These are phyloP conservation scores for Parnassius apollo DNA, from an alignment of 2,888 invertebrate species.

Conservation along the genomic window DNA sequence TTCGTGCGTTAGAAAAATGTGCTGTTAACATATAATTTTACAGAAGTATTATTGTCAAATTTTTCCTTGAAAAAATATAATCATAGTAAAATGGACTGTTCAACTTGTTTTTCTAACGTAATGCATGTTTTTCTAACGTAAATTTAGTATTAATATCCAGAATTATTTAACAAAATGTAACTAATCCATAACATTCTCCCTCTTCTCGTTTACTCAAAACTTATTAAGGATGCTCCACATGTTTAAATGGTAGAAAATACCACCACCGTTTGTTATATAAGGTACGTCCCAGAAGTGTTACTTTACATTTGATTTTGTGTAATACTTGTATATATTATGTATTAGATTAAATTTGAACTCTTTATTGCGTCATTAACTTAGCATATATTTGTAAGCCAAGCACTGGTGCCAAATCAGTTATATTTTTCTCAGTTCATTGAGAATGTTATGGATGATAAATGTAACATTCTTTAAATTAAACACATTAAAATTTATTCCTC, in stretches of 20 bases:
- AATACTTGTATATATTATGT: conserved; percentile 64
- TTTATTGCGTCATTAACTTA: conserved; percentile 64
- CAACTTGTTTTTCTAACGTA: conserved; percentile 54
- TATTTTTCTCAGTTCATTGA: conserved; percentile 41
- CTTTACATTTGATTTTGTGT: conserved; percentile 69
- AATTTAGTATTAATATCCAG: conserved; percentile 47
- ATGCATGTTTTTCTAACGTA: conserved; percentile 57
- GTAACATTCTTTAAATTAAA: conserved; percentile 47
- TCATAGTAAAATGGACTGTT: conserved; percentile 1
- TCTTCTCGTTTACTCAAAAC: conserved; percentile 78
- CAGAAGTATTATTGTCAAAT: too few species aligned
- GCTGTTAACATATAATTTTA: conserved; percentile 22
- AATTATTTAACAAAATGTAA: conserved; percentile 66
- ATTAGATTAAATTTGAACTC: conserved; percentile 50
- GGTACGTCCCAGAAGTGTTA: conserved; percentile 76
- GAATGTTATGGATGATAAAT: conserved; percentile 73
- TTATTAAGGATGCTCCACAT: conserved; percentile 79
- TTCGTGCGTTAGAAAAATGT: conserved; percentile 56
- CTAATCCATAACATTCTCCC: conserved; percentile 82
- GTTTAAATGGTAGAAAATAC: conserved; percentile 76
- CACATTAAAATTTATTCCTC: conserved; percentile 27
- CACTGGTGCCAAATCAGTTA: conserved; percentile 67
- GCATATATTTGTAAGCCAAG: conserved; percentile 40
- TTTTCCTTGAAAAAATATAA: too few species aligned
- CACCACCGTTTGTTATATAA: conserved; percentile 76